Evolutionary conservation across 2,888 invertebrate species (phyloP).

Genomic region (Ochropleura leucogaster): DNA sequence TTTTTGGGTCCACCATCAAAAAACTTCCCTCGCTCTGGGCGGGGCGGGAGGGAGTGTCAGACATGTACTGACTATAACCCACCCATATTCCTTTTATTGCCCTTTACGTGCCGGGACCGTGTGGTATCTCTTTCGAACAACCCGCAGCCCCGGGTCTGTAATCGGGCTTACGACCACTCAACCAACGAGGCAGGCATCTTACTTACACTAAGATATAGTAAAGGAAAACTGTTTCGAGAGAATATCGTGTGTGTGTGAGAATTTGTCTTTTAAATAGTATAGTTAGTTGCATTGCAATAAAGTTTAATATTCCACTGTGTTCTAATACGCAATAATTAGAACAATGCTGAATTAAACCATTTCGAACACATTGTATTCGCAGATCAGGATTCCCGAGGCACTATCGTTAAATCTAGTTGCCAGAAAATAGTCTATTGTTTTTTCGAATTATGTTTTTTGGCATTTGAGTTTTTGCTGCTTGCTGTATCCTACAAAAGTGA

Average conservation of each 20-base stretch:
- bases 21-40: too few relatives aligned
- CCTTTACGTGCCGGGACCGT: too few relatives aligned
- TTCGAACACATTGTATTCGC: conserved; percentile 19
- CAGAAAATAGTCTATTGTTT: conserved; percentile 26
- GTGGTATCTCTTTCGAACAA: too few relatives aligned
- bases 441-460: not conserved
- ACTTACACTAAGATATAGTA: not conserved
- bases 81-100: too few relatives aligned
- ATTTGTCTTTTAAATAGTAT: conserved; percentile 18
- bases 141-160: too few relatives aligned
- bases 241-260: not conserved
- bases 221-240: not conserved
- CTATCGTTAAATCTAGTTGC: conserved; percentile 7
- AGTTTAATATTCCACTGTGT: not conserved
- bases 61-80: too few relatives aligned
- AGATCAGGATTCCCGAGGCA: not conserved
- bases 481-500: too few relatives aligned
- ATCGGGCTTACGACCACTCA: too few relatives aligned
- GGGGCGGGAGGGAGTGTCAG: too few relatives aligned
- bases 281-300: not conserved
- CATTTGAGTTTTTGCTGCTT: not conserved
- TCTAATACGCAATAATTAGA: conserved; percentile 5
- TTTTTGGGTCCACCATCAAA: too few relatives aligned
- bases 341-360: conserved; percentile 27
- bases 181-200: too few relatives aligned